phyloP scores from a whole-genome alignment of 1,140 invertebrate genomes.

The Heliconius nattereri region DNA sequence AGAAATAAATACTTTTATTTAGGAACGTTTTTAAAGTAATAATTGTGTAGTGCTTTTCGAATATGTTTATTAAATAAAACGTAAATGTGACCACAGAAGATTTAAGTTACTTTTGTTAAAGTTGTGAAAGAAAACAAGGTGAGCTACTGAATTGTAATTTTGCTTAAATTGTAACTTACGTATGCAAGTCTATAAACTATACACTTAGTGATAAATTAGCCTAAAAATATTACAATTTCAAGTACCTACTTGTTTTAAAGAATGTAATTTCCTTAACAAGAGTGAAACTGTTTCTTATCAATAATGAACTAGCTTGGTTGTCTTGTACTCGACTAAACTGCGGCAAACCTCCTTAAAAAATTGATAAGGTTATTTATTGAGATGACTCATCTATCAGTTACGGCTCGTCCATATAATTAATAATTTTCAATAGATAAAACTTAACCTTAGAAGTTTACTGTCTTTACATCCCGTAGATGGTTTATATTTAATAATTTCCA shows the following conservation, averaged over 20 bases:
- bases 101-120: conserved; percentile 13
- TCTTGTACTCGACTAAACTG: conserved; percentile 43
- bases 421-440: conserved; percentile 18
- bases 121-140: not conserved
- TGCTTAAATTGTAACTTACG: conserved; percentile 3
- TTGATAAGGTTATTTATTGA: conserved; percentile 33
- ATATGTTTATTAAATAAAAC: not conserved
- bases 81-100: conserved; percentile 14
- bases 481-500: not conserved
- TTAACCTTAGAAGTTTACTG: not conserved
- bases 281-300: conserved; percentile 33
- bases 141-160: conserved; percentile 12
- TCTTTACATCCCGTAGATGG: not conserved
- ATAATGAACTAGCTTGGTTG: conserved; percentile 41
- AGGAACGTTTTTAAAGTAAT: conserved; percentile 1
- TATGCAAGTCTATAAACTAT: not conserved
- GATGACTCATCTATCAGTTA: conserved; percentile 40
- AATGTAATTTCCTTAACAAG: not conserved
- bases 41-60: not conserved
- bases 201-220: not conserved
- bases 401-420: not conserved
- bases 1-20: not conserved
- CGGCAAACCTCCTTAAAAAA: conserved; percentile 55
- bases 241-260: conserved; percentile 3
- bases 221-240: not conserved